Conservation (phyloP, 2,113 vertebrate species). For the Piprites chloris region DNA sequence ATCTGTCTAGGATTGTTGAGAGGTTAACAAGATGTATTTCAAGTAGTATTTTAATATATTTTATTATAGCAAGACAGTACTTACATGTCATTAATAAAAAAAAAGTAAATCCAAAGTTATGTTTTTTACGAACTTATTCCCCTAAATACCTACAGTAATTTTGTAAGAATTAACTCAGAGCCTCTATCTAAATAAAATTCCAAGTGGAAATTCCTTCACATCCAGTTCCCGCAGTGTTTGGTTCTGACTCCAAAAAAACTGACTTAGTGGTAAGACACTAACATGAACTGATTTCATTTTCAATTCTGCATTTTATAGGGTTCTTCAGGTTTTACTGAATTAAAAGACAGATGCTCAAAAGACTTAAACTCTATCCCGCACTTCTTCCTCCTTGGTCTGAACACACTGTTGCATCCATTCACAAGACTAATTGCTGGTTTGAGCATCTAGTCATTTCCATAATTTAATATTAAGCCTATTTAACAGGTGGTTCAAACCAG, state of each 20-base stretch:
- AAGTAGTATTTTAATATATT: conserved; percentile 2
- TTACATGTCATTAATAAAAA: background rate
- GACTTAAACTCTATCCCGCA: background rate
- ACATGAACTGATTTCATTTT: background rate
- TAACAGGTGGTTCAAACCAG: background rate
- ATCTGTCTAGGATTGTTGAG: background rate
- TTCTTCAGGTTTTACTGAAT: background rate
- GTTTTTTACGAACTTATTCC: background rate
- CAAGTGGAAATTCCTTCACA: background rate
- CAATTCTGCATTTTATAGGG: background rate
- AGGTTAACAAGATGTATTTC: background rate
- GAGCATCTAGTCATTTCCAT: background rate
- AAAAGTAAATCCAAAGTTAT: background rate
- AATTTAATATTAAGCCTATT: background rate
- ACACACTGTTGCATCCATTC: background rate
- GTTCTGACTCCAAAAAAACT: background rate
- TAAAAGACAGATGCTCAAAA: background rate
- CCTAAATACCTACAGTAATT: background rate
- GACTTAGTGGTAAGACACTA: background rate
- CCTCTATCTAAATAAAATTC: background rate
- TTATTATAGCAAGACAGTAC: background rate
- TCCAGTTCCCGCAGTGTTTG: background rate
- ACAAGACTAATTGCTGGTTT: background rate
- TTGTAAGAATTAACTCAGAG: background rate
- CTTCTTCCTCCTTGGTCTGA: background rate